These are phyloP conservation scores for Theristus sp. DNA, from an alignment of 2,888 invertebrate species.

Conservation along the genomic window DNA sequence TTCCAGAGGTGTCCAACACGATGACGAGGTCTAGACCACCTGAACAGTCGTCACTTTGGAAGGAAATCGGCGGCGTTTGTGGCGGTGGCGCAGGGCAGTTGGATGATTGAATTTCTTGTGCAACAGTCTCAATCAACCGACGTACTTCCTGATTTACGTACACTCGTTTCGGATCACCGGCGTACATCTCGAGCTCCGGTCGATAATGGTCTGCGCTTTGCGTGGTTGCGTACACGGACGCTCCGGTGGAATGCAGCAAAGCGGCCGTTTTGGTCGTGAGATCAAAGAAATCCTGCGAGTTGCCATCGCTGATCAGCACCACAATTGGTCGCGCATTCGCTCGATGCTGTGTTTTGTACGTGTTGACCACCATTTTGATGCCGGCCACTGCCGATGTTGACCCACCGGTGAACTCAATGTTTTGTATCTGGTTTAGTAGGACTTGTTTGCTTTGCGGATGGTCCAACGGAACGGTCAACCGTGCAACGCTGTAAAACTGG, in stretches of 20 bases:
- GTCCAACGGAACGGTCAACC: slow-evolving; percentile 7
- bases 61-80: neutral
- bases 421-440: slow-evolving; percentile 7
- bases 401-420: slow-evolving; percentile 13
- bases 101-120: neutral
- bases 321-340: slow-evolving; percentile 4
- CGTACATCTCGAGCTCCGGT: slow-evolving; percentile 16
- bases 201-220: slow-evolving; percentile 12
- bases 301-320: slow-evolving; percentile 7
- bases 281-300: slow-evolving; percentile 2
- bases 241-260: neutral
- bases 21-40: slow-evolving; percentile 14
- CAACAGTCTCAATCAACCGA: neutral
- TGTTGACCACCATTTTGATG: slow-evolving; percentile 7
- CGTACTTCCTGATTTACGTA: slow-evolving; percentile 13
- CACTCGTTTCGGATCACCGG: slow-evolving; percentile 11
- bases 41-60: neutral
- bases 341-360: slow-evolving; percentile 8
- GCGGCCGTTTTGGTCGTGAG: neutral
- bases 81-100: neutral
- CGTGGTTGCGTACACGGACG: slow-evolving; percentile 13
- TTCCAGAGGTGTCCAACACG: slow-evolving; percentile 18
- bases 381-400: slow-evolving; percentile 11
- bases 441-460: neutral
- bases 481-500: slow-evolving; percentile 7